Base-by-base conservation (phyloP, 2,113 vertebrate genomes). In the Pterocles gutturalis region DNA sequence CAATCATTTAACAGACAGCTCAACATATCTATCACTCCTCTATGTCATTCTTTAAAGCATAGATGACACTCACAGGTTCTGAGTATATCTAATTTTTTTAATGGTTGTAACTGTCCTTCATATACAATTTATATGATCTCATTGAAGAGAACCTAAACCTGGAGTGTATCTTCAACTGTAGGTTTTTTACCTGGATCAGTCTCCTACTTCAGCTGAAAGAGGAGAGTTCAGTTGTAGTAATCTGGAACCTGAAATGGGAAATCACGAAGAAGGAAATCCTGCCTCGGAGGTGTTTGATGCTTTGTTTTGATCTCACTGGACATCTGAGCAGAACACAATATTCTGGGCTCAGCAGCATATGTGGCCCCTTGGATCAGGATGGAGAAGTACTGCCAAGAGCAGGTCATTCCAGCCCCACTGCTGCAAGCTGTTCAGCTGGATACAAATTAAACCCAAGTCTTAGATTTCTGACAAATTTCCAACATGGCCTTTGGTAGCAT, bases 181-280 rank as follows among this genome's bases (percentile, higher is more conserved):
- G 29, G 46, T 46, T 31, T 51, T 85, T 75, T 21, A 24, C 1
- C 0, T 80, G 22, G 9, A 55, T 55, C 11, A 45, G 17, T 55
- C 15, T 67, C 46, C 10, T 0, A 0, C 20, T 49, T 65, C 65
- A 55, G 10, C 33, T 60, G 58, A 5, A 17, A 78, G 61, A 85
- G 21, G 19, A 60, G 5, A 1, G 8, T 14, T 80, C 1, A 0
- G 7, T 76, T 64, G 31, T 3, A 69, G 41, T 9, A 19, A 87
- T 53, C 9, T 41, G 33, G 9, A 73, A 58, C 18, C 21, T 71
- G 43, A 85, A 79, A 9, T 0, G 5, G 8, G 22, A 75, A 89
- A 71, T 17, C 28, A 5, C 3, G 1, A 87, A 51, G 51, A 82
- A 53, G 13, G 17, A 77, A 55, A 83, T 49, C 33, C 36, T 58